Evolutionary conservation across 2,888 invertebrate genomes (phyloP).

Genomic region (Euspilapteryx auroguttella): DNA sequence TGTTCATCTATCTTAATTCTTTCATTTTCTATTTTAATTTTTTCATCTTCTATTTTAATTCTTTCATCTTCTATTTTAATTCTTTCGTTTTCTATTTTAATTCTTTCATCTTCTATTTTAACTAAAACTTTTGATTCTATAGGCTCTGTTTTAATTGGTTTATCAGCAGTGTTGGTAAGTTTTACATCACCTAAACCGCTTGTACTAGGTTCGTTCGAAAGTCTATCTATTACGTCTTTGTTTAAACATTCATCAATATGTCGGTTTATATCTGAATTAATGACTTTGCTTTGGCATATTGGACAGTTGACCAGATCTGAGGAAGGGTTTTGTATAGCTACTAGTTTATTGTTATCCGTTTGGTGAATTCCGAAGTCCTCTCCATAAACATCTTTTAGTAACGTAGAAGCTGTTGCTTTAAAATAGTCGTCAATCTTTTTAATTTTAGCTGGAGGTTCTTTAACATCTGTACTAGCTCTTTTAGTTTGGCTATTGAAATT

Average conservation of each 20-base stretch:
- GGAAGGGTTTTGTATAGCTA: conserved; percentile 12
- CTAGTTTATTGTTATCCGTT: conserved; percentile 17
- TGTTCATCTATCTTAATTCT: background rate
- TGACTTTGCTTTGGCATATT: conserved; percentile 35
- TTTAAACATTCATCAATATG: conserved; percentile 52
- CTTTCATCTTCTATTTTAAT: background rate
- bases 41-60: no score
- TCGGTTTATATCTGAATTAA: conserved; percentile 26
- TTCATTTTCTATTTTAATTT: no score
- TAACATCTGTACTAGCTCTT: conserved; percentile 3
- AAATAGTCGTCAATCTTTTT: conserved; percentile 45
- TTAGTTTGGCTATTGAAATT: conserved; percentile 3
- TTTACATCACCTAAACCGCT: background rate
- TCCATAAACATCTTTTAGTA: conserved; percentile 44
- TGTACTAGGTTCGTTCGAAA: background rate
- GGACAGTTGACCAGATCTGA: conserved; percentile 40
- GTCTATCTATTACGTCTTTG: conserved; percentile 23
- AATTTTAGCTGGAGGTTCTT: conserved; percentile 30
- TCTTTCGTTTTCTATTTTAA: background rate
- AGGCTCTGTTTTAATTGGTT: background rate
- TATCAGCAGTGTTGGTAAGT: conserved; percentile 6
- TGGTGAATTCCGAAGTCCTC: conserved; percentile 25
- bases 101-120: conserved; percentile 7
- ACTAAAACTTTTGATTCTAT: no score
- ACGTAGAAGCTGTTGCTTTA: conserved; percentile 19